Conservation (phyloP, 1,140 invertebrate genomes). For the Drosophila sp. region DNA sequence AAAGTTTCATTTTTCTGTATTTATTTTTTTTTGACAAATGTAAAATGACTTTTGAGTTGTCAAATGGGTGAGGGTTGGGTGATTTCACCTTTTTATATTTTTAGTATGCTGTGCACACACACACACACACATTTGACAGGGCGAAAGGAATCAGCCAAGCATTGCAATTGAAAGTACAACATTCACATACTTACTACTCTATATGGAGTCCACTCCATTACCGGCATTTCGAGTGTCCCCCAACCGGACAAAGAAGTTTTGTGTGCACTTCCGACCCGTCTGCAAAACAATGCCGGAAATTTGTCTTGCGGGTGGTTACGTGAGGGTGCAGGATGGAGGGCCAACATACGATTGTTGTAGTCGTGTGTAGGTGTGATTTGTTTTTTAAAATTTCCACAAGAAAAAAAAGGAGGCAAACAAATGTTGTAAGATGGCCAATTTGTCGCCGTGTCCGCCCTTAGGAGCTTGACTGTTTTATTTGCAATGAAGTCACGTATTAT, state of each 20-base stretch:
- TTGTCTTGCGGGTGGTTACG: conserved; percentile 57
- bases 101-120: conserved; percentile 16
- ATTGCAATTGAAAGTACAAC: conserved; percentile 25
- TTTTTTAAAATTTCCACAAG: conserved; percentile 68
- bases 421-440: conserved; percentile 57
- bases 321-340: background rate
- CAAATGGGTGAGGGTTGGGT: background rate
- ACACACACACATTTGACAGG: conserved; percentile 1
- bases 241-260: conserved; percentile 25
- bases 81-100: background rate
- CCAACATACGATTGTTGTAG: conserved; percentile 13
- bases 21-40: conserved; percentile 3
- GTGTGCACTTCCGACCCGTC: conserved; percentile 44
- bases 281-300: conserved; percentile 52
- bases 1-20: background rate
- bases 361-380: conserved; percentile 72
- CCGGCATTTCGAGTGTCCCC: conserved; percentile 52
- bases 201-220: conserved; percentile 72
- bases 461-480: conserved; percentile 50
- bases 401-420: conserved; percentile 12
- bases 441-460: conserved; percentile 53
- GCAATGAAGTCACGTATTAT: conserved; percentile 69
- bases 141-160: conserved; percentile 37
- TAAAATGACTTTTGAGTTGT: conserved; percentile 1
- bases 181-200: background rate